Conservation (phyloP, 2,888 invertebrate genomes). For the Eupithecia subumbrata region DNA sequence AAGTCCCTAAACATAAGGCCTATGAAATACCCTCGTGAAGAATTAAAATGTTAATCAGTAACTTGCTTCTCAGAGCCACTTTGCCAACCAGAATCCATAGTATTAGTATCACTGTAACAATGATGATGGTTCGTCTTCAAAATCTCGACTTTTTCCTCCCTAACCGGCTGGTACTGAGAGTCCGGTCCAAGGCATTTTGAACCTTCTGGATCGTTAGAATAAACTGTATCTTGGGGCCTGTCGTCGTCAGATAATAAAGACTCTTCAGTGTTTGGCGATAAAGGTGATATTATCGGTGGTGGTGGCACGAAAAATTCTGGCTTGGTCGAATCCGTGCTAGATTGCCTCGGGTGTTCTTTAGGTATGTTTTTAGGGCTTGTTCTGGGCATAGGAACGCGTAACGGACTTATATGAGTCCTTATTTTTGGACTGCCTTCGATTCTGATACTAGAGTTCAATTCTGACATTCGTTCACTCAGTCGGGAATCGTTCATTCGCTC, state of each 20-base stretch:
- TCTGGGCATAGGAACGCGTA: conserved; percentile 58
- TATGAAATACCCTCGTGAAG: not conserved
- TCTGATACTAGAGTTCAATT: conserved; percentile 70
- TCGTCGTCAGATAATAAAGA: conserved; percentile 75
- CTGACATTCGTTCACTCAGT: conserved; percentile 60
- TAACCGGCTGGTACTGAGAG: conserved; percentile 74
- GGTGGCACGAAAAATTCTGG: conserved; percentile 67
- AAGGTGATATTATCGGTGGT: conserved; percentile 64
- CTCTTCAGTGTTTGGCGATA: conserved; percentile 77
- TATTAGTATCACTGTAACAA: conserved; percentile 84
- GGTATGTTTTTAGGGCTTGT: conserved; percentile 55
- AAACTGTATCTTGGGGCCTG: conserved; percentile 57
- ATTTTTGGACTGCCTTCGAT: conserved; percentile 73
- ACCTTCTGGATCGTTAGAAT: conserved; percentile 70
- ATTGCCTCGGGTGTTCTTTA: conserved; percentile 36
- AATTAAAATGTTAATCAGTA: conserved; percentile 57
- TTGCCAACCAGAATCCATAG: conserved; percentile 88
- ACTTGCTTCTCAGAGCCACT: conserved; percentile 86
- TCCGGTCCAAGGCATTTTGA: conserved; percentile 74
- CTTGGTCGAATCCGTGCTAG: conserved; percentile 45
- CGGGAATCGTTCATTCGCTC: conserved; percentile 50
- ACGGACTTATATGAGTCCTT: conserved; percentile 66
- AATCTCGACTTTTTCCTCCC: conserved; percentile 65
- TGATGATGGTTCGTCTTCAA: conserved; percentile 78
- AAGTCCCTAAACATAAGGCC: not conserved